Conservation (phyloP, 2,888 invertebrate species). For the Drosophila crucigera region DNA sequence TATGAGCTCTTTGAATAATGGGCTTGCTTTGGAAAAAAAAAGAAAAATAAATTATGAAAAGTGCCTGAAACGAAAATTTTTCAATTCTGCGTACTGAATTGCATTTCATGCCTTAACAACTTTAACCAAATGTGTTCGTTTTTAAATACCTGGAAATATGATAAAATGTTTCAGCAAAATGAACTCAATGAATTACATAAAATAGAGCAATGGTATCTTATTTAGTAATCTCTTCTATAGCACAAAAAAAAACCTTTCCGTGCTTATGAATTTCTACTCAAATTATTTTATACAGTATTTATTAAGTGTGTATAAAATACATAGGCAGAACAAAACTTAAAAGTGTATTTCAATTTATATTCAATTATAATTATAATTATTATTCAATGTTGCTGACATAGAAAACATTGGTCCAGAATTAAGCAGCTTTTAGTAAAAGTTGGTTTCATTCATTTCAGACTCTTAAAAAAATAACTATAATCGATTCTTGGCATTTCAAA, state of each 20-base stretch:
- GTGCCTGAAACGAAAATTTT: neutral
- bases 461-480: neutral
- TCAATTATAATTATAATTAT: neutral
- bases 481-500: neutral
- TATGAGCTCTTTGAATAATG: conserved; percentile 48
- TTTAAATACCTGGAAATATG: neutral
- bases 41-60: conserved; percentile 13
- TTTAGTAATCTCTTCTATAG: neutral
- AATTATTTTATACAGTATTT: neutral
- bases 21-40: conserved; percentile 13
- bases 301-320: neutral
- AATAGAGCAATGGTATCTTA: neutral
- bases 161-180: conserved; percentile 1
- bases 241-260: neutral
- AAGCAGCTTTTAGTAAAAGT: neutral
- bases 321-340: neutral
- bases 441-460: neutral
- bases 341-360: neutral
- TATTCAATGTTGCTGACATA: neutral
- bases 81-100: neutral
- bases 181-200: neutral
- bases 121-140: conserved; percentile 9
- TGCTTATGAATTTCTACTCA: neutral
- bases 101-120: neutral
- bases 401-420: neutral